Conservation (phyloP, 2,888 invertebrate species). For the Scaptomyza caliginosa region DNA sequence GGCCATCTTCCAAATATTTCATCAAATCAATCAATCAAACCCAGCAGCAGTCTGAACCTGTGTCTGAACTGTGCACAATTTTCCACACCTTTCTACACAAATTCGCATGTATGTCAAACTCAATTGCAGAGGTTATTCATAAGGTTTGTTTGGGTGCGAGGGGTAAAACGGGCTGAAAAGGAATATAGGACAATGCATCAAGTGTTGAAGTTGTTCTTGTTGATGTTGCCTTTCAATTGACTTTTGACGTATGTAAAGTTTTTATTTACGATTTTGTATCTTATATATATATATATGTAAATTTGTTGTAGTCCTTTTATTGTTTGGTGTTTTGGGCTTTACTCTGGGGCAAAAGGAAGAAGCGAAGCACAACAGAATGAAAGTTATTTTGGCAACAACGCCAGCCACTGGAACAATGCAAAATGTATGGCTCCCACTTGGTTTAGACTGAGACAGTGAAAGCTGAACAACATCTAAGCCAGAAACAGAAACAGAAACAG, state of each 20-base stretch:
- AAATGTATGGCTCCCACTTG: conserved; percentile 74
- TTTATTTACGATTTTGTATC: conserved; percentile 16
- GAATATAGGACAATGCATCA: conserved; percentile 36
- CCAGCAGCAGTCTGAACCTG: not conserved
- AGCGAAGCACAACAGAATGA: conserved; percentile 35
- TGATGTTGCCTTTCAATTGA: conserved; percentile 57
- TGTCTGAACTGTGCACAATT: conserved; percentile 1
- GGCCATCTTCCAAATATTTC: conserved; percentile 14
- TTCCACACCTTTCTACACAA: conserved; percentile 5
- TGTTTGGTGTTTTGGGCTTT: conserved; percentile 40
- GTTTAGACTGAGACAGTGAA: conserved; percentile 39
- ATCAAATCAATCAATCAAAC: conserved; percentile 53
- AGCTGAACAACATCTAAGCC: conserved; percentile 20
- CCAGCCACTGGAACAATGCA: conserved; percentile 47
- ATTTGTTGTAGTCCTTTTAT: conserved; percentile 40
- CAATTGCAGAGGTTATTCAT: conserved; percentile 62
- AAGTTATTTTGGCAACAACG: conserved; percentile 41
- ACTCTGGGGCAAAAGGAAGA: conserved; percentile 27
- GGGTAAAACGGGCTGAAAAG: not conserved
- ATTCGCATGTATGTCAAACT: conserved; percentile 56
- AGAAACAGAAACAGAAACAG: conserved; percentile 1
- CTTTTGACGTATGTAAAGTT: conserved; percentile 51
- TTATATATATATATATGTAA: not conserved
- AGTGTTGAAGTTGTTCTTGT: not conserved
- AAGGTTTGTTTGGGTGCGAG: conserved; percentile 16